Evolutionary conservation across 1,140 invertebrate genomes (phyloP), one percentile per base, ranked within the genome.

Genomic region (Mycetomoellerius zeteki): DNA sequence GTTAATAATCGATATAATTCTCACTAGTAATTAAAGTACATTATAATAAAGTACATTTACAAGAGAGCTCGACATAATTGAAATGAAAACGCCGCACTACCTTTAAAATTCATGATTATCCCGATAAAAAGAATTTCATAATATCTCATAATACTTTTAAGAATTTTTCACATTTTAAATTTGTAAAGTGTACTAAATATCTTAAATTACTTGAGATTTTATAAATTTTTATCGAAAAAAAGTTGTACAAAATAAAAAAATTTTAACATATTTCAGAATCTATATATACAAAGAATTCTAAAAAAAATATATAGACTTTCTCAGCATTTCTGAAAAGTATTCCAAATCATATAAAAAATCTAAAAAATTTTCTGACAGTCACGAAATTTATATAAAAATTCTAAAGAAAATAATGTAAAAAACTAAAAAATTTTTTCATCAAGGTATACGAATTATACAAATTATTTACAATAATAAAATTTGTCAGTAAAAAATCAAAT

Each of bases 1-100:
- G 60, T 50, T 82, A 82, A 82, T 84, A 84, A 84, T 84, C 69
- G 37, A 84, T 69, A 60, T 21, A 24, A 14, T 84, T 75, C 8
- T 64, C 52, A 43, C 10, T 73, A n/a, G 19, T 73, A 80, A 80
- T 80, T 80, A 80, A 69, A 69, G n/a, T 67, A 52, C 21, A 54
- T 56, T 56, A 56, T 43, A 43, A 43, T 71, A 33, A 33, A 64
- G 19, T 72, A 30, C 19, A n/a, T 62, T 47, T 47, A 27, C n/a
- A 72, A 73, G 12, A 82, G 10, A n/a, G 33, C 16, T 69, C 10
- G 10, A 81, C 27, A 56, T 14, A 24, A 43, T 5, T 14, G 14
- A 84, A 3, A 50, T 50, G 47, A 10, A 60, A 73, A 33, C 2
- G 5, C 7, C 1, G 14, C 7, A 37, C 3, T 56, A 14, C 0